These are phyloP conservation scores for Molossus alvarezi DNA, from an alignment of 2,797 vertebrate genomes.

Conservation along the genomic window DNA sequence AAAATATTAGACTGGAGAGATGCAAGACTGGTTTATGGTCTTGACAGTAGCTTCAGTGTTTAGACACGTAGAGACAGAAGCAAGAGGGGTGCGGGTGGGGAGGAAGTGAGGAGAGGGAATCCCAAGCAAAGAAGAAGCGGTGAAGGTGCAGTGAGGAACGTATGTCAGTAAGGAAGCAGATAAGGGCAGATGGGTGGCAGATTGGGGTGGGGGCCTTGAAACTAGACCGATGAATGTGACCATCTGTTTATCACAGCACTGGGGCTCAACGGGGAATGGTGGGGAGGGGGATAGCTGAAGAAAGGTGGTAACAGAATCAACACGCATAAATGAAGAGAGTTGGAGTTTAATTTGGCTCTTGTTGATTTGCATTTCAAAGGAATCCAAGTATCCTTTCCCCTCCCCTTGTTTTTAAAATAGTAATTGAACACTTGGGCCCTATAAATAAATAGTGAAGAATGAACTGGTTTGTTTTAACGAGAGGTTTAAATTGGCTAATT, in stretches of 20 bases:
- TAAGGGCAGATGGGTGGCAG: not conserved
- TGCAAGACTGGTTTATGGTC: not conserved
- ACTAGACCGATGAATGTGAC: not conserved
- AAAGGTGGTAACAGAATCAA: not conserved
- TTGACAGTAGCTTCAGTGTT: not conserved
- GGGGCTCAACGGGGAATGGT: not conserved
- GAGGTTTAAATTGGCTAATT: constrained; percentile 51
- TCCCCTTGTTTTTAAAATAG: constrained; percentile 48
- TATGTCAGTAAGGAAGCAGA: not conserved
- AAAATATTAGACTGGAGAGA: not conserved
- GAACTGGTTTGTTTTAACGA: constrained; percentile 12
- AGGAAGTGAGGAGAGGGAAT: not conserved
- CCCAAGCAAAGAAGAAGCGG: not conserved
- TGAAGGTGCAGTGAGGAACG: not conserved
- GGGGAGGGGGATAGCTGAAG: not conserved
- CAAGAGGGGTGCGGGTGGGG: no score
- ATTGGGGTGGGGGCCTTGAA: not conserved
- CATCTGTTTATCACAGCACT: not conserved
- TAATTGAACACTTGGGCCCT: constrained; percentile 33
- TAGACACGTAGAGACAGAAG: not conserved
- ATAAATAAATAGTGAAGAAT: constrained; percentile 49
- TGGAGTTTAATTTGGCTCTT: constrained; percentile 2
- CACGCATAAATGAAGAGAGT: not conserved
- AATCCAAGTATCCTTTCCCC: not conserved
- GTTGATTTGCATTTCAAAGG: constrained; percentile 56